Base-by-base conservation (phyloP, 2,888 invertebrate genomes). In the Conomelus anceps region DNA sequence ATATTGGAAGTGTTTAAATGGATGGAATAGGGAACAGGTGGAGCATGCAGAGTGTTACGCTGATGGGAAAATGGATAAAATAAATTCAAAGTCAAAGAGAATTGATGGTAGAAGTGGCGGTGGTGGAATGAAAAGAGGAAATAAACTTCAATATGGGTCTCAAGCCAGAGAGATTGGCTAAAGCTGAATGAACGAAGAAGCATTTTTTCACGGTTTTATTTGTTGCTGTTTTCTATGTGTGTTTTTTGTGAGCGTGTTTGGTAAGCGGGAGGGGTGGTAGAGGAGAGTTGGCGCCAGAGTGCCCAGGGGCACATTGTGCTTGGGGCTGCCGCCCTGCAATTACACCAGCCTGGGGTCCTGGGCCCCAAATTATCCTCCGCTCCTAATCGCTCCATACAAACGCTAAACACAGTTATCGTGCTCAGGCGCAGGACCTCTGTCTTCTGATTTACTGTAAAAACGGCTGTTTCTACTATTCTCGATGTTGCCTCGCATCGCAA, bases 331-430 rank as follows among this genome's bases (percentile, higher is more conserved):
- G 86, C 86, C 86, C 86, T 86, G 29, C 86, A 86, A 86, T 86
- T 86, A 86, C 22, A 24, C 13, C 86, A 13, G 63, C 63, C 63
- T n/a, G 24, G 86, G 86, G 29, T 29, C 86, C 24, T n/a, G 86
- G 86, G 29, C 86, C 86, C 86, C 86, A 86, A 86, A 86, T 86
- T 86, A 86, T 86, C 23, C 29, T 11, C 23, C 24, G 20, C 86
- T 22, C 86, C 86, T 86, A 86, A 86, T 86, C 29, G 86, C 86
- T 86, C 86, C 26, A 86, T 86, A 86, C 26, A 63, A 86, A 86
- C 86, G 26, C 24, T 86, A 86, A 86, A 86, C 86, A 86, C 86
- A 86, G 86, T 86, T 86, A 86, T 86, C 86, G 29, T 13, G 11
- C 1, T 13, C n/a, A n/a, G 11, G n/a, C 63, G 13, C 63, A 7